phyloP scores from a whole-genome alignment of 2,888 invertebrate genomes.

The Agonopterix heracliana region DNA sequence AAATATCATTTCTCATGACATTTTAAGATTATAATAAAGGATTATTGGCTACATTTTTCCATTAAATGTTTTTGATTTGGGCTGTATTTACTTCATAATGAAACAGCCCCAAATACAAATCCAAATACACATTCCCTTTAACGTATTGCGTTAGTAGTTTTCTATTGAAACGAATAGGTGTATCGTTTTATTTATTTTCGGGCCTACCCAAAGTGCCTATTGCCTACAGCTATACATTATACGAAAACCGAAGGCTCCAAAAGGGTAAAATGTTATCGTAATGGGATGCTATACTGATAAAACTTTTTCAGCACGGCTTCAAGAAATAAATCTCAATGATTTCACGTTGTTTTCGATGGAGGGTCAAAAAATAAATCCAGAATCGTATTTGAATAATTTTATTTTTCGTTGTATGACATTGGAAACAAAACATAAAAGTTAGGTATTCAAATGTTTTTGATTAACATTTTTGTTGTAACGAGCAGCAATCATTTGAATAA shows the following conservation, averaged over 20 bases:
- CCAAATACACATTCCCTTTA: too few relatives aligned
- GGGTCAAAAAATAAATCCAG: background rate
- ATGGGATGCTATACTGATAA: background rate
- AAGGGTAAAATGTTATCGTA: background rate
- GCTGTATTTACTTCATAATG: too few relatives aligned
- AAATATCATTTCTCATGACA: too few relatives aligned
- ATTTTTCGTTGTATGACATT: background rate
- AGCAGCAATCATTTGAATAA: too few relatives aligned
- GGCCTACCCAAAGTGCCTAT: background rate
- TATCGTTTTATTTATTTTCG: constrained; percentile 1
- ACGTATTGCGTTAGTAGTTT: too few relatives aligned
- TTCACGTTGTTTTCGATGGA: background rate
- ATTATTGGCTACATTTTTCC: too few relatives aligned
- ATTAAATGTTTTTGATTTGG: too few relatives aligned
- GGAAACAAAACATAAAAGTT: background rate
- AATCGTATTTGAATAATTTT: constrained; percentile 1
- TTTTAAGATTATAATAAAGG: too few relatives aligned
- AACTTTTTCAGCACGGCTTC: background rate
- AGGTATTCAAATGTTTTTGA: background rate
- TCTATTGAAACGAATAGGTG: too few relatives aligned
- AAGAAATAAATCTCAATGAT: background rate
- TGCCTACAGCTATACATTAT: constrained; percentile 1
- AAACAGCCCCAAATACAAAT: too few relatives aligned
- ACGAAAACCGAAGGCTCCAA: background rate
- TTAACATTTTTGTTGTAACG: background rate